Conservation (phyloP, 2,888 invertebrate genomes). For the Fragum fragum region DNA sequence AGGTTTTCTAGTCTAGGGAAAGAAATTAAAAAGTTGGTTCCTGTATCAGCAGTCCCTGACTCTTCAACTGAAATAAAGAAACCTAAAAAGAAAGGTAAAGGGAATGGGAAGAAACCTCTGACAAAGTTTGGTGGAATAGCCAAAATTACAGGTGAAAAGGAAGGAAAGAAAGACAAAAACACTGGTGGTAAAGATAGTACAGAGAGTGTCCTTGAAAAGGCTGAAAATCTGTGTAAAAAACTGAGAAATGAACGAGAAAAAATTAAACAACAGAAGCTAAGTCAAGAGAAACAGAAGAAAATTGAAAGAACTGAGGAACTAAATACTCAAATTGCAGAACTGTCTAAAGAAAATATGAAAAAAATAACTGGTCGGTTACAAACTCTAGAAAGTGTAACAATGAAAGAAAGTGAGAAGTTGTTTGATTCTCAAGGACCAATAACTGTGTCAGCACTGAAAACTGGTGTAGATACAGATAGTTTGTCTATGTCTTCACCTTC, state of each 20-base stretch:
- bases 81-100: slow-evolving; percentile 27
- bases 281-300: slow-evolving; percentile 68
- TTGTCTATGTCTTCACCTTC: too few relatives aligned
- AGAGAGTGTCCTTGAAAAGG: slow-evolving; percentile 74
- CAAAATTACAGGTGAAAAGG: background rate
- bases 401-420: background rate
- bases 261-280: slow-evolving; percentile 66
- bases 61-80: slow-evolving; percentile 31
- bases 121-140: background rate
- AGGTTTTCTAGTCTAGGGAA: background rate
- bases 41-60: slow-evolving; percentile 21
- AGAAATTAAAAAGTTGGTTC: background rate
- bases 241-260: slow-evolving; percentile 73
- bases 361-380: slow-evolving; percentile 73
- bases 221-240: slow-evolving; percentile 78
- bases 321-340: slow-evolving; percentile 66
- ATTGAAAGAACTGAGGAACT: slow-evolving; percentile 68
- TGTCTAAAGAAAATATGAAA: slow-evolving; percentile 69
- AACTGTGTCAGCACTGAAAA: background rate
- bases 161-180: slow-evolving; percentile 3
- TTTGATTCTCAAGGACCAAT: background rate
- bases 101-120: background rate
- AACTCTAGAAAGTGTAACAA: slow-evolving; percentile 32
- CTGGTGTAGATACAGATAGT: background rate
- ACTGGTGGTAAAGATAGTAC: slow-evolving; percentile 29